Conservation (phyloP, 2,888 invertebrate species). For the Blastobasis lacticolella region DNA sequence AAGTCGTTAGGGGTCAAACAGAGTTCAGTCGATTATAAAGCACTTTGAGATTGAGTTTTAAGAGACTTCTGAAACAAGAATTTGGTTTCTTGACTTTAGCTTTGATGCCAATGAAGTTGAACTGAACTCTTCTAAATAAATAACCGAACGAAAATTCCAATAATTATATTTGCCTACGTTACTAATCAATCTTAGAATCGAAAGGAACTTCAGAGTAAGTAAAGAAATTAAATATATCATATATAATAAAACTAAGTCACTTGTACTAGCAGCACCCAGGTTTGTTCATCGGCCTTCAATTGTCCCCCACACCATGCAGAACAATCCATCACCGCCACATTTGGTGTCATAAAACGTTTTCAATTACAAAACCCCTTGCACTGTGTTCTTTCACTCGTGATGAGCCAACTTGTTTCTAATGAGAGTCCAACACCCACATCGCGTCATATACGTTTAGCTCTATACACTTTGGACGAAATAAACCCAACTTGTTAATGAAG, state of each 20-base stretch:
- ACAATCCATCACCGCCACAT: constrained; percentile 49
- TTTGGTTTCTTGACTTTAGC: constrained; percentile 20
- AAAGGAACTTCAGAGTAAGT: too few species aligned
- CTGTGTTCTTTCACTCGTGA: constrained; percentile 45
- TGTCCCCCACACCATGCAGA: not conserved
- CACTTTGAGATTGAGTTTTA: constrained; percentile 38
- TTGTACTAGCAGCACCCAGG: too few species aligned
- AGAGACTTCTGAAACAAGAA: constrained; percentile 25
- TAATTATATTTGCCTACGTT: too few species aligned
- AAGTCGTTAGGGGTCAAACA: constrained; percentile 45
- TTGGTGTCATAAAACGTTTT: constrained; percentile 47
- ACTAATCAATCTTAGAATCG: too few species aligned
- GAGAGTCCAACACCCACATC: constrained; percentile 53
- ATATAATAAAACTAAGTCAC: too few species aligned
- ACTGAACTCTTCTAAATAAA: not conserved
- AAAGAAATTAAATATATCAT: too few species aligned
- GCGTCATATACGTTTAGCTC: constrained; percentile 22
- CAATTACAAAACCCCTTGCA: constrained; percentile 42
- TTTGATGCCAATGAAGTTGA: constrained; percentile 1
- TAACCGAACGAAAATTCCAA: too few species aligned
- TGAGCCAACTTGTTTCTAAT: constrained; percentile 50
- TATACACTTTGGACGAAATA: constrained; percentile 5
- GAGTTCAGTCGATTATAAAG: constrained; percentile 35
- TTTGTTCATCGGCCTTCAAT: too few species aligned
- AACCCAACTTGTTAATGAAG: constrained; percentile 24